A percentile compares a stretch with the other conserved stretches of the same genome.
These are phyloP conservation scores for Melanotaenia nigrans DNA, from an alignment of 2,797 vertebrate species.

Conservation along the genomic window DNA sequence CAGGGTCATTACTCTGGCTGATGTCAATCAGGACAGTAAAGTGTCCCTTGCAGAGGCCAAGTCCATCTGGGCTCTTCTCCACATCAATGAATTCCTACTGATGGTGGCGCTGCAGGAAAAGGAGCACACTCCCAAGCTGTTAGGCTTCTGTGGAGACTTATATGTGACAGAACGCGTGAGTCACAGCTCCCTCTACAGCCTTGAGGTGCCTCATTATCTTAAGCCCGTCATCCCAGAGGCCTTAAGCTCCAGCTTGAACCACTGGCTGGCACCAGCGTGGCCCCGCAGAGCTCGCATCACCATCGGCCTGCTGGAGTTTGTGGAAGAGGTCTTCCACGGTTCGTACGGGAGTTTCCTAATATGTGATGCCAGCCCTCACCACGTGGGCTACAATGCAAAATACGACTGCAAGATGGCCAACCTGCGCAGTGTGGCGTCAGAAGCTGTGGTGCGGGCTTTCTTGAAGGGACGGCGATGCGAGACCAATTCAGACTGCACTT, in stretches of 20 bases:
- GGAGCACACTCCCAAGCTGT: conserved; percentile 90
- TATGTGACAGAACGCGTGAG: conserved; percentile 91
- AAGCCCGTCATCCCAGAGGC: conserved; percentile 86
- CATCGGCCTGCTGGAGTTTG: conserved; percentile 96
- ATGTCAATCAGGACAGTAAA: conserved; percentile 90
- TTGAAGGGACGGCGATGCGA: conserved; percentile 91
- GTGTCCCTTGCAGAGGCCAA: conserved; percentile 96
- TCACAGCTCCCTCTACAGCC: conserved; percentile 86
- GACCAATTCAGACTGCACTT: conserved; percentile 92
- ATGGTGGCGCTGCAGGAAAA: conserved; percentile 93
- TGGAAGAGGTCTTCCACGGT: conserved; percentile 97
- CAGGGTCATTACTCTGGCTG: conserved; percentile 89
- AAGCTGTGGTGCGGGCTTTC: conserved; percentile 87
- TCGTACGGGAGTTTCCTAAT: conserved; percentile 94
- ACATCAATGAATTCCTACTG: conserved; percentile 93
- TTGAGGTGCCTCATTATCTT: conserved; percentile 86
- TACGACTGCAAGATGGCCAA: conserved; percentile 96
- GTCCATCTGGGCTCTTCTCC: conserved; percentile 95
- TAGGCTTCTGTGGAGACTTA: conserved; percentile 95
- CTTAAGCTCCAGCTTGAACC: conserved; percentile 85
- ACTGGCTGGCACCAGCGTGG: conserved; percentile 95
- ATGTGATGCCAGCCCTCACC: conserved; percentile 89
- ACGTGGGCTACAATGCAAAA: conserved; percentile 91
- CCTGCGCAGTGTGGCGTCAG: conserved; percentile 89
- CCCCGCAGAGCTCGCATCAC: conserved; percentile 92